A percentile compares a stretch with the other conserved stretches of the same genome.
Conservation (phyloP, 1,140 invertebrate genomes). For the Planococcus citri region DNA sequence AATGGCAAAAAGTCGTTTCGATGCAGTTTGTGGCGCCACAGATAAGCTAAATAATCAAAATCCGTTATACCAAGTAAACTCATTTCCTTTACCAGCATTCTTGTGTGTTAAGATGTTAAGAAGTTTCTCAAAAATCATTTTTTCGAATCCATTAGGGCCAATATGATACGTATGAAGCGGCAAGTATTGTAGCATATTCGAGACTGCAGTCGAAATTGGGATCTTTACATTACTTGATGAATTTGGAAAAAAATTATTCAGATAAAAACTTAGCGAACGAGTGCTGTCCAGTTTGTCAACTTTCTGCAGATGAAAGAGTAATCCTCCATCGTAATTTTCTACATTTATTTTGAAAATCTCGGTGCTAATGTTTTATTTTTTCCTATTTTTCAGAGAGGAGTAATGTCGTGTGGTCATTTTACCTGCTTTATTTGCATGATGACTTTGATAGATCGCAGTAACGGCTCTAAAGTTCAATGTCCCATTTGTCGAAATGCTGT, state of each 20-base stretch:
- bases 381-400: conserved; percentile 42
- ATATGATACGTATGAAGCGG: conserved; percentile 24
- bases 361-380: neutral
- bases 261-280: conserved; percentile 30
- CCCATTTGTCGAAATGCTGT: conserved; percentile 52
- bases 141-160: neutral
- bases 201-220: conserved; percentile 36
- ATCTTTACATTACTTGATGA: conserved; percentile 35
- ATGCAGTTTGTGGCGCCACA: neutral
- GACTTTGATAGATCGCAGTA: conserved; percentile 28
- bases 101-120: too few relatives aligned
- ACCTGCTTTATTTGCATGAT: conserved; percentile 51
- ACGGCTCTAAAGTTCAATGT: conserved; percentile 36
- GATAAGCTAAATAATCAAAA: neutral
- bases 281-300: conserved; percentile 57
- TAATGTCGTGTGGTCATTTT: conserved; percentile 54
- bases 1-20: conserved; percentile 48
- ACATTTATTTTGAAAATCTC: neutral
- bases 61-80: neutral
- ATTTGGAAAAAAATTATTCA: conserved; percentile 32
- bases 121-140: too few relatives aligned
- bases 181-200: conserved; percentile 28
- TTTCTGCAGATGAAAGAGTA: conserved; percentile 25
- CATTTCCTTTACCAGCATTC: too few relatives aligned
- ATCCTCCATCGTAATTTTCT: neutral